phyloP scores from a whole-genome alignment of 2,113 vertebrate species.

The Peromyscus leucopus region DNA sequence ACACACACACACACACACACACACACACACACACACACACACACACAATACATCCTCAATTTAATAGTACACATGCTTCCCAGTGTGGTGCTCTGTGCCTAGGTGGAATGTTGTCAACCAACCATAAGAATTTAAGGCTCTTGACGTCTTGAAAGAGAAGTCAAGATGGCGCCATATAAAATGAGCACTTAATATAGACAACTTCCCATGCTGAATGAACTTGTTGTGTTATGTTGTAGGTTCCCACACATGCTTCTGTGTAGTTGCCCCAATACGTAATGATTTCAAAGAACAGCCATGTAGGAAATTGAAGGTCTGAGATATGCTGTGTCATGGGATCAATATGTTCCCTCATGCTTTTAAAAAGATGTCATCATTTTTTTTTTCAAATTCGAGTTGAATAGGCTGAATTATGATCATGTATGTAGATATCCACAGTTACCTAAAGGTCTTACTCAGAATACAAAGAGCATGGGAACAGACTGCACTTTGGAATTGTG shows the following conservation, averaged over 20 bases:
- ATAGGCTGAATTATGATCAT: constrained; percentile 8
- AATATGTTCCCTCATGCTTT: not conserved
- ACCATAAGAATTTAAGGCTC: not conserved
- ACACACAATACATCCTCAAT: not conserved
- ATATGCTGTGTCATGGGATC: not conserved
- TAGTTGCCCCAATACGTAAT: not conserved
- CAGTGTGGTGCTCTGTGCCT: not conserved
- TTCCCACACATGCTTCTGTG: not conserved
- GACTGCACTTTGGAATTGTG: not conserved
- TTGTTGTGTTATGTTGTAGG: not conserved
- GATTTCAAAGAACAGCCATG: not conserved
- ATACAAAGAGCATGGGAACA: not conserved
- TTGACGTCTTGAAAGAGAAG: not conserved
- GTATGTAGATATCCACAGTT: not conserved
- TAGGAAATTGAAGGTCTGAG: not conserved
- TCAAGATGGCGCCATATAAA: not conserved
- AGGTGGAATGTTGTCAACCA: not conserved
- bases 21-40: not conserved
- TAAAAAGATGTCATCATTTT: not conserved
- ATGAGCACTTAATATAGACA: not conserved
- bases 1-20: too few species aligned
- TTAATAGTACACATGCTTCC: not conserved
- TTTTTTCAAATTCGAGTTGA: not conserved
- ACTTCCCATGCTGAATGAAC: not conserved
- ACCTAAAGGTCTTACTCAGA: not conserved